Evolutionary conservation across 2,113 vertebrate genomes (phyloP).

Genomic region (Bubo bubo): DNA sequence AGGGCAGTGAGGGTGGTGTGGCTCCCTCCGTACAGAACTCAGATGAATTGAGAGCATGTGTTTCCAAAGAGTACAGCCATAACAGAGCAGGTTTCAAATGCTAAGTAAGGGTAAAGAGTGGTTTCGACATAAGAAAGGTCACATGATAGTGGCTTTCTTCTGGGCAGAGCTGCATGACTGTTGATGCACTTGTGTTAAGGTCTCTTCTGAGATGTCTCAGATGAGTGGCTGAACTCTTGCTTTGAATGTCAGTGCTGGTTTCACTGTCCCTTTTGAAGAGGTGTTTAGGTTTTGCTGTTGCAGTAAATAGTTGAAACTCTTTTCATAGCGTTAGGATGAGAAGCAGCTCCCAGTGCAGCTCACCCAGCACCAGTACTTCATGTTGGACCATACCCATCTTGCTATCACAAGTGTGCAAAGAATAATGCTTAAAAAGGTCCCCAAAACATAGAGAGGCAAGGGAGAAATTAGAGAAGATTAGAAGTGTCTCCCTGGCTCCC

Average conservation of each 20-base stretch:
- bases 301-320: not conserved
- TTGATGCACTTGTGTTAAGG: not conserved
- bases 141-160: not conserved
- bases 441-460: not conserved
- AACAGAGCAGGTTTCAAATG: not conserved
- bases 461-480: not conserved
- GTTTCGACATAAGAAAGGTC: not conserved
- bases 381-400: not conserved
- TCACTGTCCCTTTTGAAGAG: not conserved
- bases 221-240: not conserved
- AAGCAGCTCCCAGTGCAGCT: not conserved
- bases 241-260: not conserved
- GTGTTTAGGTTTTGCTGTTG: not conserved
- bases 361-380: not conserved
- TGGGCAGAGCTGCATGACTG: not conserved
- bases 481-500: not conserved
- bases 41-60: not conserved
- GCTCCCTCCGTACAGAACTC: not conserved
- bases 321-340: not conserved
- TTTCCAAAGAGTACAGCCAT: not conserved
- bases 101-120: not conserved
- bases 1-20: not conserved
- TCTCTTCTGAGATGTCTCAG: not conserved
- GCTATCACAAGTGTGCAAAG: not conserved
- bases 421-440: not conserved